These are phyloP conservation scores for Gobio gobio DNA, from an alignment of 2,113 vertebrate genomes.

Conservation along the genomic window DNA sequence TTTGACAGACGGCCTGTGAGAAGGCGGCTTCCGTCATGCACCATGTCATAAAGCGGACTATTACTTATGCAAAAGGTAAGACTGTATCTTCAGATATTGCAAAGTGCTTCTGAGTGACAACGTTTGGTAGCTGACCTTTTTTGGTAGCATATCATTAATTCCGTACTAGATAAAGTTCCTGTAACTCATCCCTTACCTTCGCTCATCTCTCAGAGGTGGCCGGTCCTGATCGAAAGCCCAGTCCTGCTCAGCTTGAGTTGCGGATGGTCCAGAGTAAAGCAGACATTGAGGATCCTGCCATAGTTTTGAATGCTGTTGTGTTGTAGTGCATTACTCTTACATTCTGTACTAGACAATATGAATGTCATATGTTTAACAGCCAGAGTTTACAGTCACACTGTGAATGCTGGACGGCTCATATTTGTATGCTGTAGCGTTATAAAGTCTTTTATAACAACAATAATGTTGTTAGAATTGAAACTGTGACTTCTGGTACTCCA, in stretches of 20 bases:
- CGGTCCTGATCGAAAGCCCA: conserved; percentile 85
- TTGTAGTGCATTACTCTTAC: background rate
- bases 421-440: background rate
- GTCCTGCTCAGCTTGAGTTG: conserved; percentile 89
- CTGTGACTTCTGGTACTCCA: background rate
- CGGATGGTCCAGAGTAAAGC: conserved; percentile 96
- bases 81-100: background rate
- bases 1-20: conserved; percentile 88
- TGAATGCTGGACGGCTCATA: background rate
- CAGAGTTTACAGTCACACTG: background rate
- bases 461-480: background rate
- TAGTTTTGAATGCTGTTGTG: conserved; percentile 79
- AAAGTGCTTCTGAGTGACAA: background rate
- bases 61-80: conserved; percentile 86
- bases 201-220: conserved; percentile 77
- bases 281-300: conserved; percentile 92
- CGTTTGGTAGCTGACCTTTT: background rate
- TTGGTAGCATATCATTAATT: background rate
- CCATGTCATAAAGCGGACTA: conserved; percentile 94
- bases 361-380: background rate
- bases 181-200: background rate
- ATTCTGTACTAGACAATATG: background rate
- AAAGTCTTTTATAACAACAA: background rate
- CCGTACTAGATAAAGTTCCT: background rate
- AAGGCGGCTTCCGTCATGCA: conserved; percentile 94